These are phyloP conservation scores for Lissocephala sabroskyi DNA, from an alignment of 2,888 invertebrate genomes.

Conservation along the genomic window DNA sequence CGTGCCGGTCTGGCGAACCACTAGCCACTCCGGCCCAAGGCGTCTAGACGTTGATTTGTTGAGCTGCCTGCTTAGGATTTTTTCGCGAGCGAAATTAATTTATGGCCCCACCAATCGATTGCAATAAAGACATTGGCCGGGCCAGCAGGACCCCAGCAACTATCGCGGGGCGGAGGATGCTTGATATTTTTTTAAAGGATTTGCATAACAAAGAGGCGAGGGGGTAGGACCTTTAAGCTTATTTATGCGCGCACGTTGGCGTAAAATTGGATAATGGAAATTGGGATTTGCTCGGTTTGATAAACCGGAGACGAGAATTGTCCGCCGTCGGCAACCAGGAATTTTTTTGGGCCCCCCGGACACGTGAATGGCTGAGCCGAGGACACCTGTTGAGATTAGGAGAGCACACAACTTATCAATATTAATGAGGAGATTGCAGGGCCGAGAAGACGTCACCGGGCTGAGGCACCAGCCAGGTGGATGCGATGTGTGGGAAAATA, in stretches of 20 bases:
- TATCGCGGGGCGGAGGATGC: constrained; percentile 27
- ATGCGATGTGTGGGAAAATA: constrained; percentile 57
- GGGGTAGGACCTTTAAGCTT: constrained; percentile 17
- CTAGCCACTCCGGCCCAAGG: constrained; percentile 9
- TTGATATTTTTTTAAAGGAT: constrained; percentile 39
- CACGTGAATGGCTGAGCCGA: constrained; percentile 15
- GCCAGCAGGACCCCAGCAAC: constrained; percentile 6
- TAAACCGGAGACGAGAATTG: constrained; percentile 25
- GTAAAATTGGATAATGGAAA: constrained; percentile 61
- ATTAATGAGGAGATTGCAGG: constrained; percentile 47
- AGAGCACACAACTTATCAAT: constrained; percentile 37
- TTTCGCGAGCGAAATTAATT: constrained; percentile 44
- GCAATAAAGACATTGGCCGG: too few species aligned
- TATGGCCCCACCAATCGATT: constrained; percentile 23
- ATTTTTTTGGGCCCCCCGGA: too few species aligned
- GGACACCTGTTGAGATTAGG: constrained; percentile 47
- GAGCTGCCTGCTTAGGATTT: neutral
- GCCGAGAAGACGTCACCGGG: neutral
- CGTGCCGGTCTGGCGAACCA: too few species aligned
- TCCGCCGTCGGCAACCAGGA: too few species aligned
- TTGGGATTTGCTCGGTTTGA: constrained; percentile 40
- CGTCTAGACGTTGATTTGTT: constrained; percentile 53
- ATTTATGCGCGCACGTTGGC: constrained; percentile 50
- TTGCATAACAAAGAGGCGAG: constrained; percentile 53
- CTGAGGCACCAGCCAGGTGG: too few species aligned